Evolutionary conservation across 1,140 invertebrate species (phyloP), one percentile per base, ranked within the genome.

Genomic region (Tenebrio molitor): DNA sequence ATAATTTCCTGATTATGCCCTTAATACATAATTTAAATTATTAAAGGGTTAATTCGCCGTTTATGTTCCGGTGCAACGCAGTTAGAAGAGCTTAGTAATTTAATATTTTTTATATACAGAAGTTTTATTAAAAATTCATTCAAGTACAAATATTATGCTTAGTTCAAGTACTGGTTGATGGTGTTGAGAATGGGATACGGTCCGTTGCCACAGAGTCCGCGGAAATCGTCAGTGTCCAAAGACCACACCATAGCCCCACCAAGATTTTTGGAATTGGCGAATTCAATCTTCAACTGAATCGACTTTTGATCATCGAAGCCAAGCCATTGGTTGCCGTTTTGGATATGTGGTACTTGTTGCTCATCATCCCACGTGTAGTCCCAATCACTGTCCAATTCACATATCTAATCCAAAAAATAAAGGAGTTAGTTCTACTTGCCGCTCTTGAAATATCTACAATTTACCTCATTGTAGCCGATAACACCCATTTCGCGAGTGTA

Each of bases 401-500:
- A 39, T 5, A 33, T 10, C 29, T 33, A 10, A 5, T 10, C 29
- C 4, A 33, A 33, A 5, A 33, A 5, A 5, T 33, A 33, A 4
- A 33, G 4, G 4, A 33, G 10, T 10, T 33, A 4, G 29, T 33
- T n/a, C n/a, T n/a, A n/a, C n/a, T n/a, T n/a, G n/a, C n/a, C n/a
- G n/a, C 4, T 33, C 10, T 10, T 33, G 4, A 33, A 33, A 5
- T 33, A 0, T 33, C 29, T 65, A 41, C 16, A 39, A 17, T 23
- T 50, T 14, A 68, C 71, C 25, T 71, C 93, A 79, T 94, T 92
- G 79, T 92, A 96, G 15, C 92, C 90, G 39, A 93, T 84, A 17
- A 87, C 86, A 10, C 94, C 94, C 8, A 81, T 78, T 68, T 92
- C 87, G 4, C 82, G 78, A 0, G 93, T 93, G 74, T 91, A 93